Percentiles rank a stretch among this genome's conserved stretches.
Evolutionary conservation across 2,888 invertebrate species (phyloP).

Genomic region (Caenorhabditis sulstoni): DNA sequence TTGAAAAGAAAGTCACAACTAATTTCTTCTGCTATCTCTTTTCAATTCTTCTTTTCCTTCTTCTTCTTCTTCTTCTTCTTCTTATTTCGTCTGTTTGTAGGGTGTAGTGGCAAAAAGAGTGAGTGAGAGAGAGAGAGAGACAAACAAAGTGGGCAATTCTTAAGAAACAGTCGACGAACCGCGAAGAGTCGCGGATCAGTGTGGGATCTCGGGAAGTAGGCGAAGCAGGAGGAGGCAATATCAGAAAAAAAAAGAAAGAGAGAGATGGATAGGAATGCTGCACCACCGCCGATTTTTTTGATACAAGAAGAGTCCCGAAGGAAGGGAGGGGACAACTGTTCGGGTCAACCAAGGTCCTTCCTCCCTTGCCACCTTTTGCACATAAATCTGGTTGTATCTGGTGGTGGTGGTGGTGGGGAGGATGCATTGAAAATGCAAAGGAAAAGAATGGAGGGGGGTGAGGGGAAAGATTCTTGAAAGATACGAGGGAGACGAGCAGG

Average conservation of each 20-base stretch:
- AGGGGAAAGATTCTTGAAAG: conserved; percentile 27
- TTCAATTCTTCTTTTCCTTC: not conserved
- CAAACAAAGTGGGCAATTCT: not conserved
- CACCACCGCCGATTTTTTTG: conserved; percentile 22
- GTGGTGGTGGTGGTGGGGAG: not conserved
- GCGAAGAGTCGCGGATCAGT: not conserved
- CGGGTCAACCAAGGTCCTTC: conserved; percentile 28
- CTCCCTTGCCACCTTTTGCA: conserved; percentile 32
- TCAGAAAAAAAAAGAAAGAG: conserved; percentile 1
- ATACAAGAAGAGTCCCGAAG: too few species aligned
- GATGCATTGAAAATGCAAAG: conserved; percentile 29
- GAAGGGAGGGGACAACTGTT: conserved; percentile 51
- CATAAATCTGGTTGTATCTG: conserved; percentile 33
- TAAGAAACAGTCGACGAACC: conserved; percentile 1
- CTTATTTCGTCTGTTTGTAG: conserved; percentile 6
- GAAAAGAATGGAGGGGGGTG: too few species aligned
- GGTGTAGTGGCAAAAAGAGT: not conserved
- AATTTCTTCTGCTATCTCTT: conserved; percentile 11
- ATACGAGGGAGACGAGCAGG: conserved; percentile 8
- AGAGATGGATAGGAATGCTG: conserved; percentile 14
- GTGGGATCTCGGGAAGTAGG: too few species aligned
- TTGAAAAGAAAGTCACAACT: not conserved
- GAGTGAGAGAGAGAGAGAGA: not conserved
- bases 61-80: not conserved
- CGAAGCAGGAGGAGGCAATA: not conserved